Conservation (phyloP, 2,113 vertebrate species). For the Myotis yumanensis region DNA sequence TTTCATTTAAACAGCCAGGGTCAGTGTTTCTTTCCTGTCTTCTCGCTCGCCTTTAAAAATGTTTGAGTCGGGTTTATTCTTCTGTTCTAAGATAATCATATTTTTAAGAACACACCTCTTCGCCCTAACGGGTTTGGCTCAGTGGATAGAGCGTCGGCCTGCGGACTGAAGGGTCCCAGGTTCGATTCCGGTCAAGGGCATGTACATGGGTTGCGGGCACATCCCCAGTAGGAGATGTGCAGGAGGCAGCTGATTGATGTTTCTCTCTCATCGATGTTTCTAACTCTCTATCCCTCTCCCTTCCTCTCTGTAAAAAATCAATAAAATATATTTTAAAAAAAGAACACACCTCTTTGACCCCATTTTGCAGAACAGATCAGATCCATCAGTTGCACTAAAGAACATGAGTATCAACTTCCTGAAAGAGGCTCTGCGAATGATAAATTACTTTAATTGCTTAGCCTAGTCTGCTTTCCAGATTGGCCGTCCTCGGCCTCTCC, state of each 20-base stretch:
- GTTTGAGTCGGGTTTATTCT: not conserved
- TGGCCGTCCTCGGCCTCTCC: not conserved
- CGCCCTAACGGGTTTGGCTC: too few species aligned
- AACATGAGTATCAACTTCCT: conserved; percentile 30
- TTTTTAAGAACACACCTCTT: not conserved
- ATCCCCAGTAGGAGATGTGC: too few species aligned
- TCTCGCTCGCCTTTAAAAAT: conserved; percentile 37
- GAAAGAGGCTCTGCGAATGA: conserved; percentile 37
- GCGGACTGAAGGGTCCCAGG: too few species aligned
- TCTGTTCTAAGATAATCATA: conserved; percentile 6
- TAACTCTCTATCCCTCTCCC: too few species aligned
- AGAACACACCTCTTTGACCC: not conserved
- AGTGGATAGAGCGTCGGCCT: too few species aligned
- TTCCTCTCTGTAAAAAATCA: too few species aligned
- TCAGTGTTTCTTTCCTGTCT: not conserved
- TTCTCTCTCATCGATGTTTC: too few species aligned
- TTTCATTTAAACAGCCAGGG: not conserved
- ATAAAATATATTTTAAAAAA: too few species aligned
- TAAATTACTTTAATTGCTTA: conserved; percentile 36
- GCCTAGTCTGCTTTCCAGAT: not conserved
- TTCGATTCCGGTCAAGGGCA: too few species aligned
- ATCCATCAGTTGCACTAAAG: not conserved
- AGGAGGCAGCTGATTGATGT: too few species aligned
- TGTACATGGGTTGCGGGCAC: too few species aligned
- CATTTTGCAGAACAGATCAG: conserved; percentile 5